phyloP scores from a whole-genome alignment of 2,113 vertebrate genomes.

The Megaptera novaeangliae region DNA sequence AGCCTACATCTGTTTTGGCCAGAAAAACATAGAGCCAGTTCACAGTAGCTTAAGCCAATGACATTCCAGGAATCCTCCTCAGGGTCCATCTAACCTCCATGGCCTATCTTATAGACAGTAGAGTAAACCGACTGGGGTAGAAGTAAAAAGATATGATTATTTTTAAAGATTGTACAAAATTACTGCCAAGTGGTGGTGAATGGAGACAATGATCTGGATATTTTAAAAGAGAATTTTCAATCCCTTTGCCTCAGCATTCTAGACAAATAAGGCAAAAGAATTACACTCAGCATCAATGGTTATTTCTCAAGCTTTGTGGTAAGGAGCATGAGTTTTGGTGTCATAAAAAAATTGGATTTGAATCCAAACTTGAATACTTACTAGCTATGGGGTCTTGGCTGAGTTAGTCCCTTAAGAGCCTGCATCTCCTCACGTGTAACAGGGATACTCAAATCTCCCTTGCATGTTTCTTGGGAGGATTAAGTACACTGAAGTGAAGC shows the following conservation, averaged over 20 bases:
- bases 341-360: constrained; percentile 7
- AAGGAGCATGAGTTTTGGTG: neutral
- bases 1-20: constrained; percentile 38
- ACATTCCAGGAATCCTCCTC: constrained; percentile 17
- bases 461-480: neutral
- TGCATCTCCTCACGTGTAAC: neutral
- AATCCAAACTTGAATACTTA: constrained; percentile 24
- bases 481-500: neutral
- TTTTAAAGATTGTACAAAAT: neutral
- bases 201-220: neutral
- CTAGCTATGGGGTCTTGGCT: constrained; percentile 6
- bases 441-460: neutral
- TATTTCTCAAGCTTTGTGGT: constrained; percentile 40
- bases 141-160: neutral
- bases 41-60: constrained; percentile 34
- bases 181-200: neutral
- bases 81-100: neutral
- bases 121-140: neutral
- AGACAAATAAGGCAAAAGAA: neutral
- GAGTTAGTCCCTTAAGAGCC: neutral
- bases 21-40: constrained; percentile 18
- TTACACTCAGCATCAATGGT: neutral
- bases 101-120: neutral
- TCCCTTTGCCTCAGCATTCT: neutral
- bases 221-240: constrained; percentile 25